Conservation (phyloP, 2,888 invertebrate species). For the Tipula vernalis region DNA sequence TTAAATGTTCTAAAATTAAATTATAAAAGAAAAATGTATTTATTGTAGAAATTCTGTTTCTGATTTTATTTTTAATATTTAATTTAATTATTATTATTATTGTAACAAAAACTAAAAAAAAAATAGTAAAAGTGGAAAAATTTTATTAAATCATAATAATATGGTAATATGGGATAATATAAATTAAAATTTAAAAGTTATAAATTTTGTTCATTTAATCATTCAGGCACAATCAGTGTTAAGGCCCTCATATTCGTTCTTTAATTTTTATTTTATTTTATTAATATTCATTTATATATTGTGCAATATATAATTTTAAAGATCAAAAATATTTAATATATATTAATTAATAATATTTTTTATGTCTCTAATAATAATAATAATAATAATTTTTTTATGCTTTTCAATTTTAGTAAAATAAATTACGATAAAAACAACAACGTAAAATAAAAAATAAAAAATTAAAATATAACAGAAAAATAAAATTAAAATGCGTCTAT, state of each 20-base stretch:
- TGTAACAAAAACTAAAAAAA: not conserved
- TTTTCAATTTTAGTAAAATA: not conserved
- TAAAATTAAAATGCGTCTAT: not conserved
- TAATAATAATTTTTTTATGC: not conserved
- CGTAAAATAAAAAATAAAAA: not conserved
- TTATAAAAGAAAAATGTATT: not conserved
- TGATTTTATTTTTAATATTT: not conserved
- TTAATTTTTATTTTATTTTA: not conserved
- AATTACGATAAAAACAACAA: not conserved
- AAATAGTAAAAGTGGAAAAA: not conserved
- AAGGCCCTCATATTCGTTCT: not conserved
- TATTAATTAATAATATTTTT: not conserved
- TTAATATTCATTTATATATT: not conserved
- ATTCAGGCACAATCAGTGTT: constrained; percentile 4
- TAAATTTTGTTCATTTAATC: not conserved
- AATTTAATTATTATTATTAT: not conserved
- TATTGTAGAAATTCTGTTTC: not conserved
- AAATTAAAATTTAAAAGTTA: not conserved
- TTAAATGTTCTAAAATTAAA: not conserved
- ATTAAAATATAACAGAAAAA: not conserved
- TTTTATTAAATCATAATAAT: not conserved
- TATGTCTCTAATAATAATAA: not conserved
- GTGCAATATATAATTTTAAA: not conserved
- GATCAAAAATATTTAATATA: not conserved
- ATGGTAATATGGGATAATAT: not conserved